Evolutionary conservation across 2,113 vertebrate species (phyloP), one percentile per base, ranked within the genome.

Genomic region (Ranitomeya variabilis): DNA sequence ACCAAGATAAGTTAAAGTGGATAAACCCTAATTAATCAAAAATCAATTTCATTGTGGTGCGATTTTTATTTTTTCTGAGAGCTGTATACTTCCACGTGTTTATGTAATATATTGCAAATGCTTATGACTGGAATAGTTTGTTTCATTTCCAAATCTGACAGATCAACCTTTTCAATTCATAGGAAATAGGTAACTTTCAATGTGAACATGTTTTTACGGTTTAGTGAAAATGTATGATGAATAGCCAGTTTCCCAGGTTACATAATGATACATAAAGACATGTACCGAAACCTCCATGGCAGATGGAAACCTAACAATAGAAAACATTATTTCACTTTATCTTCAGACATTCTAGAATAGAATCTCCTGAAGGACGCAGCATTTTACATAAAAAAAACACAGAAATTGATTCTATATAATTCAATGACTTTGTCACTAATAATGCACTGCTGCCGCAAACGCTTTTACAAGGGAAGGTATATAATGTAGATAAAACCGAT

Each of bases 191-290:
- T 51, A 74, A 45, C 31, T 74, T 45, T 51, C 31, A 74, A 51
- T 74, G 71, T 74, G 31, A 74, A 45, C 37, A 19, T 45, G 37
- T 74, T 74, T 19, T 18, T 31, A 51, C 1, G 37, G 31, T 74
- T 74, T 19, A 45, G 71, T 45, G 15, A 31, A 37, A 73, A 37
- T 73, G 13, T 1, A 74, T 19, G 7, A 51, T 51, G 71, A 74
- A 74, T 74, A 18, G 71, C 71, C 71, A 51, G 71, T 74, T 74
- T 74, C 71, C 71, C 71, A 19, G 71, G 71, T 74, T 74, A 74
- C 71, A 51, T 74, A 74, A 74, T 51, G 71, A 74, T 45, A 74
- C 31, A 74, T 51, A 74, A 74, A 74, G 71, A 74, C 71, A 5
- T 73, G 4, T 15, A 37, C 69, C 14, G 7, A 45, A 74, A 45